Evolutionary conservation across 2,113 vertebrate species (phyloP).

Genomic region (Suricata suricatta): DNA sequence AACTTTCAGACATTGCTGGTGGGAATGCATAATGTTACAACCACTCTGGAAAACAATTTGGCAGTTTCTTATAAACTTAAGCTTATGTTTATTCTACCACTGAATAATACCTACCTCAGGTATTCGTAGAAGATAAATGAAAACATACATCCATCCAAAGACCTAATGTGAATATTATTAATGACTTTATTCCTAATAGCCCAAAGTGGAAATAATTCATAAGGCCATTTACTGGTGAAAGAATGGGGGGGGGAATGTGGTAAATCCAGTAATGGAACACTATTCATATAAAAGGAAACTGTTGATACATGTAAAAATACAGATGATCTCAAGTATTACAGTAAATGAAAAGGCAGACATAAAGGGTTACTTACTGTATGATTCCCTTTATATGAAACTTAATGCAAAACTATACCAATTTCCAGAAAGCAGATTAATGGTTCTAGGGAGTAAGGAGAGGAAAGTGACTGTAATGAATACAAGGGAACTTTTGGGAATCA

Average conservation of each 20-base stretch:
- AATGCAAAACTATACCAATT: not conserved
- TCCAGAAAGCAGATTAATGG: not conserved
- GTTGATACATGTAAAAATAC: not conserved
- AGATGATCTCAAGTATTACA: not conserved
- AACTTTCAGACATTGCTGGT: not conserved
- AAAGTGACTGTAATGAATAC: not conserved
- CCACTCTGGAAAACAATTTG: not conserved
- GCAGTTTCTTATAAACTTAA: not conserved
- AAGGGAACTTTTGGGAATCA: not conserved
- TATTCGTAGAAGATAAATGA: not conserved
- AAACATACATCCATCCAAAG: not conserved
- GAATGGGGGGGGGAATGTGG: not conserved
- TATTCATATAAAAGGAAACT: not conserved
- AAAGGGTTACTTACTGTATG: not conserved
- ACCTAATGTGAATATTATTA: not conserved
- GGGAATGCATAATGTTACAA: not conserved
- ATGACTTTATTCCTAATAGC: not conserved
- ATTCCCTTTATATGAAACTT: conserved; percentile 19
- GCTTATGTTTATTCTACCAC: not conserved
- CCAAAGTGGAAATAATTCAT: conserved; percentile 6
- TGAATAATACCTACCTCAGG: not conserved
- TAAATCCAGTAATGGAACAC: not conserved
- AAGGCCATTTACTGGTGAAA: not conserved
- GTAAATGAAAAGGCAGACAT: not conserved
- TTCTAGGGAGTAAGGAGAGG: not conserved